These are phyloP conservation scores for Hyperoplus immaculatus DNA, from an alignment of 2,797 vertebrate genomes.

Conservation along the genomic window DNA sequence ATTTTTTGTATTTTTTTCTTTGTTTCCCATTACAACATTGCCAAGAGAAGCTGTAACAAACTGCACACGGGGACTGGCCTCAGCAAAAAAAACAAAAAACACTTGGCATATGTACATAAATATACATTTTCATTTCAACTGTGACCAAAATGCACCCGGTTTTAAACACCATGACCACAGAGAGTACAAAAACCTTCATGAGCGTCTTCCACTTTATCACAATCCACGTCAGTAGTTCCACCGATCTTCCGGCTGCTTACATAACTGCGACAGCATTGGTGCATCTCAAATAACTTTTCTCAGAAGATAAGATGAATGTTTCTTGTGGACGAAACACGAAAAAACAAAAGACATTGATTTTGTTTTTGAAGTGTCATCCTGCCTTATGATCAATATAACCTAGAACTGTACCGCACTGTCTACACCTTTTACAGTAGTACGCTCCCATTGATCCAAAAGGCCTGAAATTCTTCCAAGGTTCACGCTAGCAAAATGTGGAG, in stretches of 20 bases:
- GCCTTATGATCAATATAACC: constrained; percentile 26
- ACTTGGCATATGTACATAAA: constrained; percentile 84
- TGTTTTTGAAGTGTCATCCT: constrained; percentile 47
- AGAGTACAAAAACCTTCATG: constrained; percentile 70
- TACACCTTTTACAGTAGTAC: constrained; percentile 30
- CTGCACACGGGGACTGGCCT: constrained; percentile 75
- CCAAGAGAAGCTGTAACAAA: constrained; percentile 81
- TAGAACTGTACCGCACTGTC: constrained; percentile 11
- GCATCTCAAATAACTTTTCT: constrained; percentile 47
- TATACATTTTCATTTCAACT: constrained; percentile 79
- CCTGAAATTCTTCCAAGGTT: constrained; percentile 57
- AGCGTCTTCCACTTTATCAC: constrained; percentile 48
- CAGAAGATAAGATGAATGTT: constrained; percentile 56
- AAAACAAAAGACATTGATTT: constrained; percentile 61
- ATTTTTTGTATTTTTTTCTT: constrained; percentile 35
- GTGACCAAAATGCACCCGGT: constrained; percentile 77
- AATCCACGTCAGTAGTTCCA: constrained; percentile 43
- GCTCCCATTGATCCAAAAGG: constrained; percentile 55
- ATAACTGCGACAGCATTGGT: constrained; percentile 30
- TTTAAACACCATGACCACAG: constrained; percentile 74
- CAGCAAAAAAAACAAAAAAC: constrained; percentile 65
- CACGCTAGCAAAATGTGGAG: constrained; percentile 69
- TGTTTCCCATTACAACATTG: constrained; percentile 70
- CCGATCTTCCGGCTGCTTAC: constrained; percentile 39
- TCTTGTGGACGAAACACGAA: constrained; percentile 53